Percentiles rank a stretch among this genome's conserved stretches.
These are phyloP conservation scores for Platysteira castanea DNA, from an alignment of 2,113 vertebrate species.

Conservation along the genomic window DNA sequence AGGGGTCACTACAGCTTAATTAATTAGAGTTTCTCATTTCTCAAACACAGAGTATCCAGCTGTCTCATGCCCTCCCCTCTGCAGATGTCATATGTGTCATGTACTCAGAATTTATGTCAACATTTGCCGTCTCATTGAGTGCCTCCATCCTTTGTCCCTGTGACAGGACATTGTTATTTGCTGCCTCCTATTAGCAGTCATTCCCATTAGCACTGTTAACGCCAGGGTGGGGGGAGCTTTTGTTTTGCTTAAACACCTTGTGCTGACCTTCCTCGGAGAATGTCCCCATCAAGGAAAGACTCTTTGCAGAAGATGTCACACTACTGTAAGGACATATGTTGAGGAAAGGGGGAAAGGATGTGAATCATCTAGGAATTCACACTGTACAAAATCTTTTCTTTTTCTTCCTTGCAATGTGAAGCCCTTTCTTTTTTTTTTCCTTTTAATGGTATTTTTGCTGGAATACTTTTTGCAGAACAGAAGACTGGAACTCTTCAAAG, in stretches of 20 bases:
- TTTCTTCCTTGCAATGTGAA: neutral
- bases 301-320: neutral
- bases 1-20: neutral
- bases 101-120: slow-evolving; percentile 28
- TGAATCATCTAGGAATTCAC: neutral
- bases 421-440: neutral
- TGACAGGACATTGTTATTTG: neutral
- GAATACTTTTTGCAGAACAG: slow-evolving; percentile 39
- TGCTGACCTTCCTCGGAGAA: neutral
- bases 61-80: neutral
- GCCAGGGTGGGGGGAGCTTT: neutral
- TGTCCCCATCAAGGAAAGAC: neutral
- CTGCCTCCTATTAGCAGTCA: neutral
- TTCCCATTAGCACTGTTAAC: neutral
- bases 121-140: neutral
- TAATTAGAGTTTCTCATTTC: slow-evolving; percentile 31
- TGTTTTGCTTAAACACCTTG: neutral
- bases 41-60: neutral
- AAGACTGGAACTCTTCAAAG: slow-evolving; percentile 30
- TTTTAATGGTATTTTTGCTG: slow-evolving; percentile 22
- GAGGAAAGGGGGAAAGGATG: neutral
- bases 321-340: neutral
- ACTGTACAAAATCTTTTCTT: neutral
- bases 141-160: neutral
- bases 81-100: neutral